Conservation (phyloP, 2,113 vertebrate genomes). For the Arenaria interpres region DNA sequence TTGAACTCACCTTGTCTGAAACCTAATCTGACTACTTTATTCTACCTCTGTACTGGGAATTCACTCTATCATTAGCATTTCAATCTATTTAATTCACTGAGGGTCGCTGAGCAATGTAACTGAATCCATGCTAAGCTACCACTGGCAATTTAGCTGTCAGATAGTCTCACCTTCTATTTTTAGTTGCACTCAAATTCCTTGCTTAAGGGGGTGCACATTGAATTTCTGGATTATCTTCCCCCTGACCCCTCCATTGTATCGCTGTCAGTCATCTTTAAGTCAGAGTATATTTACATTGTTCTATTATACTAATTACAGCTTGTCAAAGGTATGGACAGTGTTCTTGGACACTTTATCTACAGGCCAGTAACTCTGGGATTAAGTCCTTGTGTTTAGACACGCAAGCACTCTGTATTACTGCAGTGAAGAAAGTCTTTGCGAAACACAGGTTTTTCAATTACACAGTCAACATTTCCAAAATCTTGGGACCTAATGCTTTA, state of each 20-base stretch:
- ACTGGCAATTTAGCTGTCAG: conserved; percentile 66
- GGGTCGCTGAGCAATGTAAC: conserved; percentile 67
- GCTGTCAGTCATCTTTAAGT: conserved; percentile 12
- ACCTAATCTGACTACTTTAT: conserved; percentile 69
- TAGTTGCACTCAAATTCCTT: conserved; percentile 35
- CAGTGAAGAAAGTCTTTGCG: not conserved
- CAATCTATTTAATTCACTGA: conserved; percentile 74
- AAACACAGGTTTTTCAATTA: not conserved
- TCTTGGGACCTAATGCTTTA: not conserved
- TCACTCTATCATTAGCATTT: conserved; percentile 71
- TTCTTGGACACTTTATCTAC: not conserved
- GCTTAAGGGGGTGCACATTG: conserved; percentile 12
- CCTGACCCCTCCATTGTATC: conserved; percentile 21
- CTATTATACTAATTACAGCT: conserved; percentile 15
- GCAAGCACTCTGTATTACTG: not conserved
- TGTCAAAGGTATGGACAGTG: not conserved
- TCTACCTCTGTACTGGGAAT: conserved; percentile 64
- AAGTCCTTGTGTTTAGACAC: not conserved
- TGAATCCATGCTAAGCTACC: conserved; percentile 48
- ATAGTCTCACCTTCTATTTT: conserved; percentile 66
- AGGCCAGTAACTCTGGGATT: not conserved
- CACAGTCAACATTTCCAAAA: not conserved
- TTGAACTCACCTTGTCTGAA: conserved; percentile 69
- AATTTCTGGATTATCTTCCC: conserved; percentile 48
- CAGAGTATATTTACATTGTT: conserved; percentile 1